Base-by-base conservation (phyloP, 2,797 vertebrate genomes). In the Chrysocyon brachyurus region DNA sequence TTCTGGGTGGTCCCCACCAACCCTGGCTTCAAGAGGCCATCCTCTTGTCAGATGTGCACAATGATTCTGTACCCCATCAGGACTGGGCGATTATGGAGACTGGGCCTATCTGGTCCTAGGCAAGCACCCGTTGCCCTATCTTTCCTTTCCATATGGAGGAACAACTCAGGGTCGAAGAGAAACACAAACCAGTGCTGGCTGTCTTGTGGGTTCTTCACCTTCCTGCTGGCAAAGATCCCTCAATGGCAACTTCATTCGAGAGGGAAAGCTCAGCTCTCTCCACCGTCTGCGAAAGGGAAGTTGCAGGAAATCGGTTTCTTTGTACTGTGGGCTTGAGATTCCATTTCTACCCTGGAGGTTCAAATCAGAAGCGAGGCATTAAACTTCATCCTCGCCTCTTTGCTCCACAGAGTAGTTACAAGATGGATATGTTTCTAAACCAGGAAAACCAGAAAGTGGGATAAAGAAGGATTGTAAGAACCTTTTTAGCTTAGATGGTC, bases 391-490 rank as follows among this genome's bases (percentile, higher is more conserved):
- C 57, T 33, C 8, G 19, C 24, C 77, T 49, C 75, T 66, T 56
- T 36, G 49, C 46, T 31, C 63, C 70, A 87, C 26, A 9, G 52
- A 75, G 49, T 72, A 68, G 28, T 87, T 90, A 40, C 40, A 79
- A 79, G 84, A 70, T 57, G 14, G 46, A 31, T 66, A 12, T 54
- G 59, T n/a, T 92, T 94, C 85, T 52, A 91, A 93, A 81, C 36
- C 26, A 33, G 59, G 46, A 57, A 81, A 79, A 75, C 87, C 56
- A 86, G 57, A 73, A 81, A 0, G 12, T 17, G 22, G 19, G 68
- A 12, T 77, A 54, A 84, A 93, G 66, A 77, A 6, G 59, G 75
- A 46, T 26, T 70, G 59, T 66, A 61, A 77, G 77, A 82, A 81
- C 46, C 78, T 70, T 70, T 73, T 82, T 54, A 91, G 22, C 49